Base-by-base conservation (phyloP, 2,113 vertebrate genomes). In the Kryptolebias marmoratus region DNA sequence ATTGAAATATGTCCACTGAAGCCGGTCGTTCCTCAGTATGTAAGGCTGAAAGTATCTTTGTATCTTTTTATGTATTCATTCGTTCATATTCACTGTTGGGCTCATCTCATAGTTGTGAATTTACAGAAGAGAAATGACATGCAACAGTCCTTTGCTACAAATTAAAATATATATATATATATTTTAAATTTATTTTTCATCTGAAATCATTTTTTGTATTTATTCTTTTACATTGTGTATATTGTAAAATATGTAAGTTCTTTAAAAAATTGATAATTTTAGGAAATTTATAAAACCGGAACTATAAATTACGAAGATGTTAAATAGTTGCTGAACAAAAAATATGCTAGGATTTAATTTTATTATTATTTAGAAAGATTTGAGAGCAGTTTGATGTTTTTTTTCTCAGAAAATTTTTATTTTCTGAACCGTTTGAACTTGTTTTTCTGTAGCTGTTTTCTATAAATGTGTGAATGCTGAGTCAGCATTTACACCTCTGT, bases 1-100 rank as follows among this genome's bases (percentile, higher is more conserved):
- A 22, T 22, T 22, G 48, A 52, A 64, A 49, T 63, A 11, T 80
- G 57, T 82, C 65, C 71, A 60, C 68, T 53, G 48, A 47, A 80
- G 42, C 79, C 90, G 88, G 82, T 94, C 81, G 87, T 88, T 89
- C 87, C 90, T 87, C 91, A 91, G 83, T 66, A 86, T 92, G 75
- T 89, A 91, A 92, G 92, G 92, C 92, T 77, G 94, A 52, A 10
- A 56, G 52, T 47, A 91, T 90, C 22, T 22, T 22, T 22, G 82
- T 93, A 94, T 93, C 86, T 87, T 73, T 91, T 91, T 84, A 78
- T 82, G 65, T 82, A 88, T 85, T 39, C 73, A 75, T 79, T 69
- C 77, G 72, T 77, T 72, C 77, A 66, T 87, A 77, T 64, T 84
- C 77, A 65, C 59, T 58, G 71, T 61, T 68, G 79, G 67, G 79